Conservation (phyloP, 1,140 invertebrate genomes). For the Orchestia grillus region DNA sequence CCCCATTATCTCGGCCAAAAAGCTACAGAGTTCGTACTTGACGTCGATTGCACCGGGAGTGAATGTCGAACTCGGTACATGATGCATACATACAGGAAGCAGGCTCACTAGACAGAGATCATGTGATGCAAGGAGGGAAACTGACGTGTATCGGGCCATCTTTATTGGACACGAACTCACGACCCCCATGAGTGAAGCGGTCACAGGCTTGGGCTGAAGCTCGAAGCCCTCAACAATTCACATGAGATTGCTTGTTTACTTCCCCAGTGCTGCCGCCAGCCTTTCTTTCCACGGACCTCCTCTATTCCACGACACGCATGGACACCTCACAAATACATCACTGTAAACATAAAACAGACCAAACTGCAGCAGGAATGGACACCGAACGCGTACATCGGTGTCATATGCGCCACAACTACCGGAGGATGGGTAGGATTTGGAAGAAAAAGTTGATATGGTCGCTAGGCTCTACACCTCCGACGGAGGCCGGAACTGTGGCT, state of each 20-base stretch:
- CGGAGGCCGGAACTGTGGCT: background rate
- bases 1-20: background rate
- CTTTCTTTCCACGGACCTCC: too few species aligned
- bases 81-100: background rate
- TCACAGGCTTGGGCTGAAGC: background rate
- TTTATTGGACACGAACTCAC: constrained; percentile 15
- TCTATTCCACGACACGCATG: background rate
- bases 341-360: background rate
- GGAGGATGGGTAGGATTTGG: background rate
- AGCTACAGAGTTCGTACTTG: background rate
- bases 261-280: background rate
- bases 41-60: background rate
- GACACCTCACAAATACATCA: background rate
- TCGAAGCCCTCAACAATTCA: background rate
- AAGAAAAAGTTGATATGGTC: background rate
- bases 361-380: background rate
- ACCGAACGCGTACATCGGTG: background rate
- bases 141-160: background rate
- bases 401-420: background rate
- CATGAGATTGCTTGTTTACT: too few species aligned
- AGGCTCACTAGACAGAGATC: background rate
- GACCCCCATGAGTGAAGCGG: background rate
- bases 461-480: background rate
- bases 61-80: background rate
- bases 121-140: background rate